Base-by-base conservation (phyloP, 2,888 invertebrate species). In the Arrhopalites spinosus region DNA sequence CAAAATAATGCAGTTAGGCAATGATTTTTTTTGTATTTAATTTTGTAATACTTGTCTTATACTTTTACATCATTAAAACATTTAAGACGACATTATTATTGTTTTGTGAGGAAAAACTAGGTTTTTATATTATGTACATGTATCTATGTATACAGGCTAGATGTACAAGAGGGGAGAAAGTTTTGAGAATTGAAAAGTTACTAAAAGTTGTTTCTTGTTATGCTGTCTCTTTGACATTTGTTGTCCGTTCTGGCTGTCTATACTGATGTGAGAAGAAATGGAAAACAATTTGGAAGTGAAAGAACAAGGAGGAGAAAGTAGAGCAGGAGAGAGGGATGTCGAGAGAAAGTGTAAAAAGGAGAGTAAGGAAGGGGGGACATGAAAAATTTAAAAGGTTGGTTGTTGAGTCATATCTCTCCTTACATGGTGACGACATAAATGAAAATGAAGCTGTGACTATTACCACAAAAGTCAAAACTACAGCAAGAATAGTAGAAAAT, bases 321-420 rank as follows among this genome's bases (percentile, higher is more conserved):
- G 30, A 45, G 67, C 7, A 43, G 43, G n/a, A n/a, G 20, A 15
- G 45, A 45, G 36, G 30, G n/a, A n/a, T 43, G 47, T 47, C n/a
- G 25, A 68, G 47, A 47, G 17, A n/a, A 50, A 50, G 50, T 3
- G 11, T 45, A 23, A 29, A 29, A 50, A 11, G 13, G 69, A 56
- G 30, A 11, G 8, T n/a, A 56, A 11, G 7, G 53, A 30, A 30
- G 56, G 23, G 47, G 20, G 23, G 2, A 13, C n/a, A 5, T 30
- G 61, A 61, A 61, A 23, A 71, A 25, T 17, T 61, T 15, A 56
- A 5, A 45, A 71, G 61, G 71, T 71, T 71, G 47, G 45, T 61
- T 61, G 61, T 56, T 59, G 70, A 56, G 56, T 70, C 70, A 56
- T 70, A 27, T 23, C n/a, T n/a, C n/a, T n/a, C n/a, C n/a, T n/a